phyloP scores from a whole-genome alignment of 2,113 vertebrate species.

The Oreochromis niloticus region DNA sequence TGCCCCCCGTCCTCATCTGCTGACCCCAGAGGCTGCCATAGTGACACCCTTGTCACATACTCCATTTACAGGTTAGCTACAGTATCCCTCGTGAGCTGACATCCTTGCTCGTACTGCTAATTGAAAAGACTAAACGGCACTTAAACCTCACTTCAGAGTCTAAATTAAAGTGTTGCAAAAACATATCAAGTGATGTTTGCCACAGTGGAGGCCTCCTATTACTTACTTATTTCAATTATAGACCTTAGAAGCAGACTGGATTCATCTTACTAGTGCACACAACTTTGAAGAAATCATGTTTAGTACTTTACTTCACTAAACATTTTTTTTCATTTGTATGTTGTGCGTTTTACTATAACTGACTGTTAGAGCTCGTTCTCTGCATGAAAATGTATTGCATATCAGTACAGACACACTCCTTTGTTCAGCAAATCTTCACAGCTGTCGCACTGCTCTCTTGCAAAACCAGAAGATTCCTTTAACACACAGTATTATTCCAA shows the following conservation, averaged over 20 bases:
- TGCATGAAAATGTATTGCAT: slow-evolving; percentile 10
- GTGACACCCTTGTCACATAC: slow-evolving; percentile 39
- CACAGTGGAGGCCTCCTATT: neutral
- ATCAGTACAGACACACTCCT: slow-evolving; percentile 16
- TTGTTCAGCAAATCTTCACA: neutral
- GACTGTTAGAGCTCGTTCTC: neutral
- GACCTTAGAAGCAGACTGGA: neutral
- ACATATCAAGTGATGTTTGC: neutral
- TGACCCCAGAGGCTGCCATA: slow-evolving; percentile 35
- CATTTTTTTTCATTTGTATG: neutral
- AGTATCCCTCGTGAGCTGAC: slow-evolving; percentile 20
- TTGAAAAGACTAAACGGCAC: slow-evolving; percentile 9
- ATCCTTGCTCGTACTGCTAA: neutral
- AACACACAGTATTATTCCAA: neutral
- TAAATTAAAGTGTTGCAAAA: neutral
- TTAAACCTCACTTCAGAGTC: neutral
- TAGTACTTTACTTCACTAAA: slow-evolving; percentile 4
- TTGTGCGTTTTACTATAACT: neutral
- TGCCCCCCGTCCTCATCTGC: slow-evolving; percentile 23
- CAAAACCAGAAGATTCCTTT: neutral
- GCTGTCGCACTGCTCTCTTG: neutral
- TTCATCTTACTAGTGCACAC: neutral
- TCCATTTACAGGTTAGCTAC: slow-evolving; percentile 59
- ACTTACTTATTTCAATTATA: neutral
- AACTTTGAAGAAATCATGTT: neutral